Evolutionary conservation across 2,113 vertebrate genomes (phyloP), one percentile per base, ranked within the genome.

Genomic region (Oreochromis aureus): DNA sequence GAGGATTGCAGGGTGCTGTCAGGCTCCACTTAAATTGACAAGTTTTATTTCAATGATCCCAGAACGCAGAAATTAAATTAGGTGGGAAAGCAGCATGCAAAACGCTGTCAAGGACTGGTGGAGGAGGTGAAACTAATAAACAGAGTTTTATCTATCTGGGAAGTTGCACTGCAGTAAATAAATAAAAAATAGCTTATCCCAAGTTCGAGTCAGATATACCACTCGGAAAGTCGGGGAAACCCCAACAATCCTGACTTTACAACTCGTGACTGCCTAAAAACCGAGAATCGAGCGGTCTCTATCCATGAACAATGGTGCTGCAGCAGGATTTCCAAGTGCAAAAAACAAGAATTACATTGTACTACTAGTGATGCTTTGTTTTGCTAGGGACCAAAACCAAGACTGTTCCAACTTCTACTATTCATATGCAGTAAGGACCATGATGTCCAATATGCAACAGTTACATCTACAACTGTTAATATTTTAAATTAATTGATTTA

Each of bases 1-100:
- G 36, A 81, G 66, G 81, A 82, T 73, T 88, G 13, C 24, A 86
- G 30, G 46, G 15, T 32, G 39, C 79, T 87, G 55, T 84, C 89
- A 87, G 82, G n/a, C 80, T 89, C 55, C 32, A 71, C 89, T 91
- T 85, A 83, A 82, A 87, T 5, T 85, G 71, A 83, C 61, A 89
- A 34, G 48, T 71, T 90, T 88, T 76, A 86, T 91, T 81, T 87
- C 66, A 93, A 27, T 87, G 71, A 89, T 89, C 56, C 63, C 27
- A 7, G 59, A 87, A 84, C 2, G 5, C 44, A 71, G 41, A 80
- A 54, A 83, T 80, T 53, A 66, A 89, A 90, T 39, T 36, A 89
- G 73, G 86, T 76, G 69, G 66, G 63, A 80, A 66, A 84, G 80
- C 30, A 79, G 24, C 22, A 71, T 53, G 41, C 39, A 87, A 87